Conservation (phyloP, 2,797 vertebrate species). For the Ispidina lecontei region DNA sequence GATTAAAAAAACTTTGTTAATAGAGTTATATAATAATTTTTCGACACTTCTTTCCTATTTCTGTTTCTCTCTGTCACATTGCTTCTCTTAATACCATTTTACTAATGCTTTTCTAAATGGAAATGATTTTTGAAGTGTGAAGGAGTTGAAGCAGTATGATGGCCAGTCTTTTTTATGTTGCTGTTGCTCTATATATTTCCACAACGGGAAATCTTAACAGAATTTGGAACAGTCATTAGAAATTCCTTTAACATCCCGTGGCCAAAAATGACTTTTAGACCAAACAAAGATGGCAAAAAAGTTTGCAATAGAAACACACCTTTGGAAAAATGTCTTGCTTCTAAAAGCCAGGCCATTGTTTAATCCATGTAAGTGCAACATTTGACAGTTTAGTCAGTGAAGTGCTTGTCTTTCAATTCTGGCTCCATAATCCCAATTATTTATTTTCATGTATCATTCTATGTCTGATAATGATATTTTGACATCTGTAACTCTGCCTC, state of each 20-base stretch:
- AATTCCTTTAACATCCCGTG: conserved; percentile 11
- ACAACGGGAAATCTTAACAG: background rate
- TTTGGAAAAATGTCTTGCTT: background rate
- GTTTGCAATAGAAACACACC: background rate
- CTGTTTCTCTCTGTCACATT: background rate
- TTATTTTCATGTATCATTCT: background rate
- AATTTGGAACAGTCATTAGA: background rate
- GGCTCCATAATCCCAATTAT: background rate
- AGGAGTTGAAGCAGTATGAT: background rate
- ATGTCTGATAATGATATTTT: background rate
- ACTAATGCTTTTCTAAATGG: background rate
- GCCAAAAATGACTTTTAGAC: background rate
- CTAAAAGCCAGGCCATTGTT: background rate
- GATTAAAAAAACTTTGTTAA: background rate
- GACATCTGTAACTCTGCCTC: background rate
- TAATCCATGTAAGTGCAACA: background rate
- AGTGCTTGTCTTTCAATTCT: conserved; percentile 3
- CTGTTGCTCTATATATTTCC: background rate
- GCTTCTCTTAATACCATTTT: background rate
- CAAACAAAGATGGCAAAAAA: background rate
- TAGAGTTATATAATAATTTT: background rate
- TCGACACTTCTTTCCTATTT: background rate
- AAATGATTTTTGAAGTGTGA: background rate
- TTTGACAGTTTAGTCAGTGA: background rate
- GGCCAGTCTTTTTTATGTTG: background rate